Base-by-base conservation (phyloP, 2,888 invertebrate genomes). In the Lepidocyrtinus sp. region DNA sequence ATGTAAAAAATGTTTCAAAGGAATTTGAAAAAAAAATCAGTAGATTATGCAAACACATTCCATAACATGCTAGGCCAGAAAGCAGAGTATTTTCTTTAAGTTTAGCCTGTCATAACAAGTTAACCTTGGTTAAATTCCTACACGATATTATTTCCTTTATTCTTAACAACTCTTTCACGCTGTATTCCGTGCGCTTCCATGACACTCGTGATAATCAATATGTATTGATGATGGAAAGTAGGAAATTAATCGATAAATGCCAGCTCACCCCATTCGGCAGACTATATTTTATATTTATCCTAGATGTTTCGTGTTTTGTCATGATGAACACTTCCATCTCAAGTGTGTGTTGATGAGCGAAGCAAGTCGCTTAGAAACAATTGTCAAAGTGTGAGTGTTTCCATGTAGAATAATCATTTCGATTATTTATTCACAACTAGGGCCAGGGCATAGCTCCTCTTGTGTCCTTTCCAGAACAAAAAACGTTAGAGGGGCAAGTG, bases 341-440 rank as follows among this genome's bases (percentile, higher is more conserved):
- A 50, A 50, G 50, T 12, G 15, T 50, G 15, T 50, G 12, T 50
- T 50, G 50, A 50, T 50, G 15, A 50, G 50, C 15, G 17, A 17
- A 2, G 17, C 12, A 50, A 50, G 17, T 50, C 17, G 50, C 17
- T 50, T 50, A 50, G 50, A 50, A 50, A 50, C 50, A 50, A 50
- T 50, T 17, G 12, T 50, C n/a, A 50, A 50, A 50, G 17, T n/a
- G 50, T 12, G 15, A 50, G 50, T 50, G 50, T 15, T 7, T 50
- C 17, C 15, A n/a, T 50, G 12, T 50, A 12, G 50, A 50, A 24
- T 63, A 26, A 63, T 63, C 63, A 63, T 22, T 22, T 22, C 25
- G 63, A 63, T 63, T 63, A 63, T 63, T 63, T 63, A 63, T 63
- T 63, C 63, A 63, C 25, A 25, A 15, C 25, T 17, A 26, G 24